These are phyloP conservation scores for human (Homo sapiens) DNA, from an alignment of 2,113 vertebrate species.

Conservation along the genomic window GRCh38 chr18:75288501-75289000, in stretches of 20 bases:
- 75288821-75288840: constrained; percentile 92
- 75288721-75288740: constrained; percentile 93
- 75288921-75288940: constrained; percentile 88
- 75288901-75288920: constrained; percentile 88
- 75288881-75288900: constrained; percentile 91
- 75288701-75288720: constrained; percentile 95
- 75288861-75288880: constrained; percentile 90
- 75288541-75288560: constrained; percentile 98
- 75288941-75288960: constrained; percentile 90
- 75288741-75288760: constrained; percentile 96
- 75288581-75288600: constrained; percentile 99
- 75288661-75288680: constrained; percentile 93
- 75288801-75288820: constrained; percentile 88
- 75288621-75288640: constrained; percentile 93
- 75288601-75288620: constrained; percentile 99
- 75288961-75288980: constrained; percentile 93
- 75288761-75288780: constrained; percentile 94
- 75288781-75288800: constrained; percentile 92
- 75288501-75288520: constrained; percentile 95
- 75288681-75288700: constrained; percentile 94
- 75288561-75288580: constrained; percentile 99
- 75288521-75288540: constrained; percentile 98
- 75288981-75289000: constrained; percentile 95
- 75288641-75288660: constrained; percentile 90
- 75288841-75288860: constrained; percentile 94